Conservation (phyloP, 1,140 invertebrate species). For the Neelides sp. region DNA sequence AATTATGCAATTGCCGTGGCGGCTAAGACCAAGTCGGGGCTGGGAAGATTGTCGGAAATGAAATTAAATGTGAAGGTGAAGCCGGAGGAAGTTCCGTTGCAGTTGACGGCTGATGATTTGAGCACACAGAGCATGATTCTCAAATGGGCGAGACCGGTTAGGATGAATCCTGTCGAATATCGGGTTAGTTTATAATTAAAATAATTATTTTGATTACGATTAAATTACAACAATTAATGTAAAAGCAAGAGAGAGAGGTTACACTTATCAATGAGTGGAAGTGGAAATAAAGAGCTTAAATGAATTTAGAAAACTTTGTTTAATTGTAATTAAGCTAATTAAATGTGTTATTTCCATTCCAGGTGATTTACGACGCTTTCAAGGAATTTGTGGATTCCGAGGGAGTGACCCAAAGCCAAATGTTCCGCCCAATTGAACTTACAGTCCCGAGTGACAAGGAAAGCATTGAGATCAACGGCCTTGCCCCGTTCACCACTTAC, state of each 20-base stretch:
- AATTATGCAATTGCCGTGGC: slow-evolving; percentile 87
- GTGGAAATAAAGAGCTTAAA: too few species aligned
- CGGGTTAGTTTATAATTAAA: too few species aligned
- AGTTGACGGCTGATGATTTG: slow-evolving; percentile 70
- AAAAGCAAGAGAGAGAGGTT: too few species aligned
- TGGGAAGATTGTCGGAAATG: slow-evolving; percentile 48
- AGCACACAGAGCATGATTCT: slow-evolving; percentile 55
- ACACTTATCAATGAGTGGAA: too few species aligned
- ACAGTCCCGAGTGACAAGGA: slow-evolving; percentile 54
- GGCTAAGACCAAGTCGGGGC: slow-evolving; percentile 55
- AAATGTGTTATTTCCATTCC: slow-evolving; percentile 10
- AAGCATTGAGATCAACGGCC: slow-evolving; percentile 63
- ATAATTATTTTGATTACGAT: too few species aligned
- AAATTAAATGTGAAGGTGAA: slow-evolving; percentile 65
- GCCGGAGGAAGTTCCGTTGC: slow-evolving; percentile 77
- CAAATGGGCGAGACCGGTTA: slow-evolving; percentile 82
- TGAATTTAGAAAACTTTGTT: too few species aligned
- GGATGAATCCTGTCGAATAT: slow-evolving; percentile 75
- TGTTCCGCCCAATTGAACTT: slow-evolving; percentile 58
- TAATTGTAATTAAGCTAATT: background rate
- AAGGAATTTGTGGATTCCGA: slow-evolving; percentile 91
- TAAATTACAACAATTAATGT: background rate
- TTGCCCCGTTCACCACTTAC: slow-evolving; percentile 87
- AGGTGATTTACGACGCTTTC: slow-evolving; percentile 78
- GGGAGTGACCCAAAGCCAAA: slow-evolving; percentile 75